Base-by-base conservation (phyloP, 1,140 invertebrate species). In the Drusus annulatus region DNA sequence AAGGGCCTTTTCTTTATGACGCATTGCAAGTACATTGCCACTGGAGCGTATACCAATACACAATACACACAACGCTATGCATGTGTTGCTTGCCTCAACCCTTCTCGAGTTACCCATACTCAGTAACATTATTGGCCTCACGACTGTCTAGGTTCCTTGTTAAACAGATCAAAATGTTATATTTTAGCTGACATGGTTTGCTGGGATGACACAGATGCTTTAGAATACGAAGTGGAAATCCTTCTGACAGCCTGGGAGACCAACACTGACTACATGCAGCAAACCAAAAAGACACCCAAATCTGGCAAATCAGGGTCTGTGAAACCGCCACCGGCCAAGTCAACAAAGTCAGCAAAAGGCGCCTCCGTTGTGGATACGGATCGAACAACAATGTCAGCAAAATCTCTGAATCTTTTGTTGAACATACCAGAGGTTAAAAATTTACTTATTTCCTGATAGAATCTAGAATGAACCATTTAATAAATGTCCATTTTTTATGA, bases 221-320 rank as follows among this genome's bases (percentile, higher is more conserved):
- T 76, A 10, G 75, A 76, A 23, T 76, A 63, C 36, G 60, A 76
- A 51, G 28, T 76, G 16, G 36, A 76, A 50, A 50, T 16, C 13
- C 23, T 76, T 19, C 71, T 75, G 2, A 63, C 28, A 15, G 75
- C 75, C 3, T 63, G 56, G 75, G 56, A 76, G 31, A 76, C 58
- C 31, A 63, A 62, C n/a, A 62, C 75, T 10, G 60, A 63, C 36
- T 75, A 75, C n/a, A 56, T 75, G 71, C 31, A 36, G 25, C 23
- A 50, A n/a, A 76, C 58, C 19, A 63, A 63, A n/a, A 76, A 76
- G 31, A 50, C 17, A 4, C 36, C 56, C 0, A 45, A 45, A 10
- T 45, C 36, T 13, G 36, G 36, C 36, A 45, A 45, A 13, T 45
- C 36, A 45, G 36, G 13, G 2, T 0, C 36, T 10, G 36, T 45